Evolutionary conservation across 2,113 vertebrate genomes (phyloP), one percentile per base, ranked within the genome.

Genomic region (Macaca nemestrina): DNA sequence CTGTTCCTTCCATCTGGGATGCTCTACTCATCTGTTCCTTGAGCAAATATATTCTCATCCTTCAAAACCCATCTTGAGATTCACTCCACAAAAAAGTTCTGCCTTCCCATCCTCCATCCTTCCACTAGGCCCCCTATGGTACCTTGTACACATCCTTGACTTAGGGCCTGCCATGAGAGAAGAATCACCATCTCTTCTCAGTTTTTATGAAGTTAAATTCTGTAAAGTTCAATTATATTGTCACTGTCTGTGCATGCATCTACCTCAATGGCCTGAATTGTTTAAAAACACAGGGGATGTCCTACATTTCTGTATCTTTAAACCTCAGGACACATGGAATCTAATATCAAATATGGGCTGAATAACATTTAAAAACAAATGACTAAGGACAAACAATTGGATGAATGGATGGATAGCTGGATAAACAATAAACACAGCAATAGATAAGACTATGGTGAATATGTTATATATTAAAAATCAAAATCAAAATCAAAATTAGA

Each of bases 401-500:
- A 85, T 17, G 2, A 30, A 81, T 55, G 14, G 20, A 18, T 7
- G 43, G 32, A 40, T 83, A 18, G 55, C 20, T 32, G 25, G 0
- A 80, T 30, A 22, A 35, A 91, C 45, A 43, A 75, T 18, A 75
- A 79, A 76, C 2, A 57, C 0, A 27, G 23, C 11, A 25, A 80
- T 68, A 48, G 16, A 38, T 72, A 14, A 90, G 67, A 80, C 20
- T 72, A 43, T n/a, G 38, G 96, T 3, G 1, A 59, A 25, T 38
- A 73, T 38, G 27, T 91, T 45, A 93, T 48, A 61, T 87, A n/a
- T 85, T 70, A 64, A 95, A 94, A 91, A n/a, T 85, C 67, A 64
- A 95, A 94, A 91, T 27, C 67, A 97, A 97, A 97, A 82, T 12
- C 32, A 12, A 22, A 96, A 87, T 94, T 40, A 84, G 16, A 97